Evolutionary conservation across 1,140 invertebrate species (phyloP).

Genomic region (Bombus soroeensis): DNA sequence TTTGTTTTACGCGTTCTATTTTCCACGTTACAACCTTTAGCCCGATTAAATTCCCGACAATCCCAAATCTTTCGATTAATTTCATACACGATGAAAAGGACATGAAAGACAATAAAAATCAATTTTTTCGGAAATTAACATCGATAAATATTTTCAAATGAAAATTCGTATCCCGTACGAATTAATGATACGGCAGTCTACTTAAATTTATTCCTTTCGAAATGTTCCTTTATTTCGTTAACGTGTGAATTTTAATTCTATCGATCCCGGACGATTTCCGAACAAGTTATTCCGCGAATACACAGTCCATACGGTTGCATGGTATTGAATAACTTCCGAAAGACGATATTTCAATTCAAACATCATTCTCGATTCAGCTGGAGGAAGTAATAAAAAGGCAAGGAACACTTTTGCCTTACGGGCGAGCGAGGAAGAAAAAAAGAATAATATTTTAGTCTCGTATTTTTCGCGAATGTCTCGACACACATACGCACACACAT

Average conservation of each 20-base stretch:
- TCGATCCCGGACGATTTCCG: not conserved
- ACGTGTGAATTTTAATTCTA: not conserved
- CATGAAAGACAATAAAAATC: not conserved
- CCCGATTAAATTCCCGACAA: not conserved
- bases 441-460: not conserved
- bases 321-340: slow-evolving; percentile 24
- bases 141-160: not conserved
- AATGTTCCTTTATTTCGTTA: not conserved
- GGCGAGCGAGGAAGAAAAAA: too few relatives aligned
- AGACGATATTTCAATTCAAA: slow-evolving; percentile 30
- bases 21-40: not conserved
- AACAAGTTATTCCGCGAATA: slow-evolving; percentile 2
- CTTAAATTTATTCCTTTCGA: not conserved
- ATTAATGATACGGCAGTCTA: not conserved
- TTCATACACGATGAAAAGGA: not conserved
- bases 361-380: slow-evolving; percentile 18
- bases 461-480: not conserved
- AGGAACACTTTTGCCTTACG: slow-evolving; percentile 2
- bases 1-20: slow-evolving; percentile 31
- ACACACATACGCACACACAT: too few relatives aligned
- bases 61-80: not conserved
- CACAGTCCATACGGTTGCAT: not conserved
- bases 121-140: not conserved
- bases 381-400: slow-evolving; percentile 15
- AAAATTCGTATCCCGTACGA: not conserved